A percentile compares a stretch with the other conserved stretches of the same genome.
These are phyloP conservation scores for Choloepus hoffmanni DNA, from an alignment of 2,113 vertebrate genomes.

Conservation along the genomic window DNA sequence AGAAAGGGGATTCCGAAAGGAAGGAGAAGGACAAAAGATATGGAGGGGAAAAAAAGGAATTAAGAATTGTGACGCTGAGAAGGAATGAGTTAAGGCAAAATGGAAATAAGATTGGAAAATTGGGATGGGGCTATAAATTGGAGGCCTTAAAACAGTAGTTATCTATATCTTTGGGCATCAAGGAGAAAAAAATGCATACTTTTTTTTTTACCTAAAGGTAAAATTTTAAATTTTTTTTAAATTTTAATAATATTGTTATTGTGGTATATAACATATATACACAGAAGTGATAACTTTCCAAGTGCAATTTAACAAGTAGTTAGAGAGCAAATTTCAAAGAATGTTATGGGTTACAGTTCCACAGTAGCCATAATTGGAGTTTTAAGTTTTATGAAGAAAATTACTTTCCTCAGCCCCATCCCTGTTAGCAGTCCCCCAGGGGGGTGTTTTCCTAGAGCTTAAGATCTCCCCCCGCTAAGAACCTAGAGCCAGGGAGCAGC, in stretches of 20 bases:
- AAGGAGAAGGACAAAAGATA: background rate
- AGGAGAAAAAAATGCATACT: background rate
- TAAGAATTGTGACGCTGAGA: background rate
- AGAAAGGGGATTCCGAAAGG: background rate
- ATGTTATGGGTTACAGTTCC: too few species aligned
- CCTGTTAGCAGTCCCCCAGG: background rate
- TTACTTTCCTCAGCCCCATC: background rate
- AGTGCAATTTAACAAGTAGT: too few species aligned
- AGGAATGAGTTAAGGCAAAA: background rate
- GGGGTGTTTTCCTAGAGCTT: background rate
- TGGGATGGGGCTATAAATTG: background rate
- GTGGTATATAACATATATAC: too few species aligned
- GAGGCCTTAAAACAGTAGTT: background rate
- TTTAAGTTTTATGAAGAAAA: background rate
- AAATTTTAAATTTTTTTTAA: too few species aligned
- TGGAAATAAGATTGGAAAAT: background rate
- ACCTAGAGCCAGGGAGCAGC: background rate
- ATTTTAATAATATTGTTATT: too few species aligned
- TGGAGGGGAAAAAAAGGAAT: background rate
- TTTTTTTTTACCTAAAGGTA: too few species aligned
- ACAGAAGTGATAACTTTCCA: too few species aligned
- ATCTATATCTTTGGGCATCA: background rate
- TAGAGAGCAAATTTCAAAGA: too few species aligned
- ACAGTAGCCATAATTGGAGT: background rate
- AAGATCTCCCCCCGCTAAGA: background rate